Base-by-base conservation (phyloP, 2,888 invertebrate genomes). In the Marasmarcha lunaedactyla region DNA sequence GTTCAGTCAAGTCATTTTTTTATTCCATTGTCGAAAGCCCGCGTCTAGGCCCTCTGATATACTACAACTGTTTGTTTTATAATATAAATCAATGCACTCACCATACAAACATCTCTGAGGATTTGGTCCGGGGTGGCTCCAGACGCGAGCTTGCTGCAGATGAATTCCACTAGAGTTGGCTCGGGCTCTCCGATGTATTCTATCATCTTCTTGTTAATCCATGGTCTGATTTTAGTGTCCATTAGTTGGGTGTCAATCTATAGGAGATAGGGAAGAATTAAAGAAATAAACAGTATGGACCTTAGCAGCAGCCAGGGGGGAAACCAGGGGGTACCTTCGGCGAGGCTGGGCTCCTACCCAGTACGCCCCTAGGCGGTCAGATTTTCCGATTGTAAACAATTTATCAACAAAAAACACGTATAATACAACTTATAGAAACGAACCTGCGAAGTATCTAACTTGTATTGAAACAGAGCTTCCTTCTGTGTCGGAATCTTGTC, bases 101-200 rank as follows among this genome's bases (percentile, higher is more conserved):
- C 98, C 98, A 98, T 97, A 85, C 97, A 95, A 57, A 99, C 97
- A 87, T 99, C 99, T 71, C 97, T 95, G 42, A 99, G 89, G 64
- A 99, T 97, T 59, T 93, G 91, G 73, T 95, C 93, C 30, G 99
- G 98, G 50, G 93, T 89, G 59, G 94, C 94, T 46, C 96, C 94
- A 12, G 94, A 94, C 71, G 94, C 94, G 71, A 97, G 86, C 86
- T 98, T 98, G 60, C 97, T 95, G 84, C 98, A 98, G 67, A 99
- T 98, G 84, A 99, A 99, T 85, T 98, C 98, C n/a, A 98, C 97
- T 39, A 99, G 85, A 10, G 97, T 96, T 20, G 95, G 95, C 74
- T 99, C 99, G 12, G 98, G 98, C 79, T 99, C 99, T 27, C 99
- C 98, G 65, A 99, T 98, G 79, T 98, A 99, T 81, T 99, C 98